phyloP scores from a whole-genome alignment of 1,140 invertebrate species.

The Gyrodactylus salaris region DNA sequence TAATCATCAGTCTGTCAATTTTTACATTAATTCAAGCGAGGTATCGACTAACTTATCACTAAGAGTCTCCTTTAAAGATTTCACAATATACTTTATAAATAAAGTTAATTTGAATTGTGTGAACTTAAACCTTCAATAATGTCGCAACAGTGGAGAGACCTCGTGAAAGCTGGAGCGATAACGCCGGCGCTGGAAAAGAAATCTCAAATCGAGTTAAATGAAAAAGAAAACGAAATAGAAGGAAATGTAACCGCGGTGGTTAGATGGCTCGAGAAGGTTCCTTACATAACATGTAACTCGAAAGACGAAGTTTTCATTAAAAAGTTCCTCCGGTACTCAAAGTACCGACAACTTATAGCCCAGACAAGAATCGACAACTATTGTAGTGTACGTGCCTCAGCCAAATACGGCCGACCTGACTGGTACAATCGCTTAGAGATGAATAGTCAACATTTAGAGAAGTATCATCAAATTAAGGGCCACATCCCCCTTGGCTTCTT shows the following conservation, averaged over 20 bases:
- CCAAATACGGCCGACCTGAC: not conserved
- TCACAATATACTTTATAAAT: too few species aligned
- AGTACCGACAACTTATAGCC: conserved; percentile 44
- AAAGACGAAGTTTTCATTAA: conserved; percentile 42
- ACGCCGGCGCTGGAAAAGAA: not conserved
- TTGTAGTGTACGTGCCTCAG: conserved; percentile 37
- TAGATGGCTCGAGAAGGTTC: not conserved
- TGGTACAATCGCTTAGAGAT: not conserved
- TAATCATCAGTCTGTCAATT: too few species aligned
- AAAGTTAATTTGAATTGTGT: too few species aligned
- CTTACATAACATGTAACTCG: conserved; percentile 13
- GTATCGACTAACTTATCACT: too few species aligned
- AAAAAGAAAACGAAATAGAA: not conserved
- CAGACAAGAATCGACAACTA: conserved; percentile 50
- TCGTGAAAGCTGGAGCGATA: too few species aligned
- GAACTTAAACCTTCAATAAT: too few species aligned
- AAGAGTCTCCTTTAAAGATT: too few species aligned
- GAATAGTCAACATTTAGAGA: not conserved
- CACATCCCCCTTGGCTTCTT: not conserved
- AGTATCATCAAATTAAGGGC: not conserved
- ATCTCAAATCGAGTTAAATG: not conserved
- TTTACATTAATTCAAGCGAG: too few species aligned
- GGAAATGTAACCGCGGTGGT: not conserved
- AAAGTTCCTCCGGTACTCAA: conserved; percentile 44
- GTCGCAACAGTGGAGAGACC: too few species aligned